Conservation (phyloP, 2,888 invertebrate genomes). For the Aphodius sticticus region DNA sequence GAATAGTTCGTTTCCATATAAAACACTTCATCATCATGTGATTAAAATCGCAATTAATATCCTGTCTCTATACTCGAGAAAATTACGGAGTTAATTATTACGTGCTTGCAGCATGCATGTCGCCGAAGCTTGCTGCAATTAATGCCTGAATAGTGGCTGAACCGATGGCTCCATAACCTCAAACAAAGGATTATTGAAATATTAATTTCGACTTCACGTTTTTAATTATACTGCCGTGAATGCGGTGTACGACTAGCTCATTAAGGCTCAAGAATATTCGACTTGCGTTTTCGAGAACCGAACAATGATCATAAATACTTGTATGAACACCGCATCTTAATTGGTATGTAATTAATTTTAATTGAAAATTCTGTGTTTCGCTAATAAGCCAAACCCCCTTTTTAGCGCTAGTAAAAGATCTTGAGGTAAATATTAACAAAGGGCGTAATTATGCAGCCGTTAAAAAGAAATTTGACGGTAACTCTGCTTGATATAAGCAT, state of each 20-base stretch:
- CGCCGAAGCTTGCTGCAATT: not conserved
- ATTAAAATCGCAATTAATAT: no score
- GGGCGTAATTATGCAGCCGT: no score
- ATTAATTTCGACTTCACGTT: not conserved
- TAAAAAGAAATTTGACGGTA: no score
- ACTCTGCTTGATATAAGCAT: no score
- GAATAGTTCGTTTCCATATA: no score
- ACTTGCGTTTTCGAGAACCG: not conserved
- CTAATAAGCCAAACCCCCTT: not conserved
- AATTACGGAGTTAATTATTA: no score
- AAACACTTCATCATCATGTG: no score
- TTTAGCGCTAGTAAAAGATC: no score
- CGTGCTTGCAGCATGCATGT: no score
- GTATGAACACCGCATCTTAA: not conserved
- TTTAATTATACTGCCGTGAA: not conserved
- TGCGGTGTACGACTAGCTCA: not conserved
- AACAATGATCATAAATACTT: no score
- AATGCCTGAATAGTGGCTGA: not conserved
- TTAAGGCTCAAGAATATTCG: not conserved
- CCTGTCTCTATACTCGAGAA: no score
- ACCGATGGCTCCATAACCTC: not conserved
- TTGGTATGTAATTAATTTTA: slow-evolving; percentile 4
- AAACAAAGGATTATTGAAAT: not conserved
- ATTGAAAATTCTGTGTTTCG: not conserved
- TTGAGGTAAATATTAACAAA: no score